Percentiles rank a stretch among this genome's conserved stretches.
Conservation (phyloP, 2,113 vertebrate genomes). For the Hippocampus abdominalis region DNA sequence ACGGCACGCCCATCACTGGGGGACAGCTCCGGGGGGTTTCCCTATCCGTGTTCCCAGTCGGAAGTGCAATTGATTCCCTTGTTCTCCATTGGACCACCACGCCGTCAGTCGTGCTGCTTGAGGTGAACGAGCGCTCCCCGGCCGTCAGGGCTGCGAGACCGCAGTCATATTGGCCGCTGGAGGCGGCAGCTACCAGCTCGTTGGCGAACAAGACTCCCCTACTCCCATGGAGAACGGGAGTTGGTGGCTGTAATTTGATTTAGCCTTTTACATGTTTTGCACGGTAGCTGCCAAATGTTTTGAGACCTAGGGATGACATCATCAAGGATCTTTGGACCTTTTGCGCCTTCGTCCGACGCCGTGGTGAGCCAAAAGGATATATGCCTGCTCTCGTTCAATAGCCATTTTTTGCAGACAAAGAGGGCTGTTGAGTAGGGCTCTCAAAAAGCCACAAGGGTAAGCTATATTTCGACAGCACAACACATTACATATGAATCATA, state of each 20-base stretch:
- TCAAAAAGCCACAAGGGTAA: slow-evolving; percentile 60
- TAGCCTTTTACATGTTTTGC: slow-evolving; percentile 12
- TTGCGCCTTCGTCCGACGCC: slow-evolving; percentile 52
- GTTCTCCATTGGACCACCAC: slow-evolving; percentile 53
- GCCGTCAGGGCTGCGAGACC: slow-evolving; percentile 46
- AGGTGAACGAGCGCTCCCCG: slow-evolving; percentile 42
- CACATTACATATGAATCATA: neutral
- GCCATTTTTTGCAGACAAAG: slow-evolving; percentile 79
- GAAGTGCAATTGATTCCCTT: slow-evolving; percentile 39
- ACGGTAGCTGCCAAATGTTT: neutral
- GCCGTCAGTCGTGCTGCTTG: slow-evolving; percentile 50
- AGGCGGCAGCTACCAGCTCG: slow-evolving; percentile 51
- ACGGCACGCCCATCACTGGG: slow-evolving; percentile 47
- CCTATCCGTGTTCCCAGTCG: slow-evolving; percentile 47
- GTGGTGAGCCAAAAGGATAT: slow-evolving; percentile 63
- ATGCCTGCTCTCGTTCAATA: slow-evolving; percentile 69
- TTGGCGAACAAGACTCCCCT: slow-evolving; percentile 45
- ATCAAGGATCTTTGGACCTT: slow-evolving; percentile 31
- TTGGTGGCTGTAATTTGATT: slow-evolving; percentile 16
- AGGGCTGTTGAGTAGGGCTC: slow-evolving; percentile 65
- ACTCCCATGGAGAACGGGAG: slow-evolving; percentile 48
- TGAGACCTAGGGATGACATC: slow-evolving; percentile 60
- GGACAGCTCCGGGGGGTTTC: slow-evolving; percentile 39
- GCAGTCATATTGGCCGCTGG: slow-evolving; percentile 72
- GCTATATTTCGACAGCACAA: slow-evolving; percentile 26